Base-by-base conservation (phyloP, 2,113 vertebrate species). In the Corythoichthys haematopterus region DNA sequence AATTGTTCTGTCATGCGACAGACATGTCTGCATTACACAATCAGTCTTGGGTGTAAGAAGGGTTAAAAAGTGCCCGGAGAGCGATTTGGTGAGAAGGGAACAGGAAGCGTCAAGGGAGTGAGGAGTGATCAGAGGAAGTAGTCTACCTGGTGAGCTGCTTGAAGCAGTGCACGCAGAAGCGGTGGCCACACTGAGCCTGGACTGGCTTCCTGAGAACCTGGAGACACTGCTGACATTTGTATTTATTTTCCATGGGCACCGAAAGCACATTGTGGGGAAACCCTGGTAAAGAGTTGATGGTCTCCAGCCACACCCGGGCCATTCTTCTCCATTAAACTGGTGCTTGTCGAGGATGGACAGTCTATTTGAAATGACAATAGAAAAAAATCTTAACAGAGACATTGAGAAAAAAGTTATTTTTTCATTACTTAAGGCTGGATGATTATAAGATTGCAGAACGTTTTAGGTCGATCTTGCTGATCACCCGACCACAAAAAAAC, bases 101-200 rank as follows among this genome's bases (percentile, higher is more conserved):
- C 7, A 33, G 28, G 33, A 45, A 55, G 48, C 1, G n/a, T 14
- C n/a, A 46, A 11, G 15, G 61, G 12, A 28, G 55, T 58, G 15
- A 47, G 14, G 16, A 61, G 20, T 43, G 74, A 71, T 74, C 47
- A 35, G 51, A 78, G 48, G 78, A 75, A 40, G 64, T 59, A 46
- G 77, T 82, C 58, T 85, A 98, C 96, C 96, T 96, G 85, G 96
- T 93, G 60, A 97, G 92, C 83, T 87, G 90, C 71, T 85, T 92
- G 69, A 95, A 91, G 67, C 95, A 98, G 71, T 85, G 91, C 3
- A 92, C 92, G 69, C 96, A 98, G 90, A 95, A 98, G 60, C 96
- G 94, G 60, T 98, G 96, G 3, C 96, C 96, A 0, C 96, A 98
- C 88, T 95, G 94, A 0, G 95, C 95, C 85, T 98, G 96, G 72